phyloP scores from a whole-genome alignment of 1,140 invertebrate species.

The Diploscapter pachys region DNA sequence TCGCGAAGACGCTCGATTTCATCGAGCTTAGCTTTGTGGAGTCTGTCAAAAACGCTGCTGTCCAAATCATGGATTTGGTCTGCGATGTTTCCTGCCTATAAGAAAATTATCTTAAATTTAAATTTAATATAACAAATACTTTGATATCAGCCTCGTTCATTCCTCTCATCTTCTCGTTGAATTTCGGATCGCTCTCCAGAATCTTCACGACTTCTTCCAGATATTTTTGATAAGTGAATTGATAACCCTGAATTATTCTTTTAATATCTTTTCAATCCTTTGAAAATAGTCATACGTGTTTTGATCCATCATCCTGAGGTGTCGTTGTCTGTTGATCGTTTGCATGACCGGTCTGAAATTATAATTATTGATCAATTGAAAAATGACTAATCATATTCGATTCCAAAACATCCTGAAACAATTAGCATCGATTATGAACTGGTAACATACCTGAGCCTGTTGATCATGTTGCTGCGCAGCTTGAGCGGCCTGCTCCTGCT shows the following conservation, averaged over 20 bases:
- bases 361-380: no score
- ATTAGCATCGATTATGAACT: no score
- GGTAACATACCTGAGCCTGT: background rate
- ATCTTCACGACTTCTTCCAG: conserved; percentile 58
- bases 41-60: conserved; percentile 47
- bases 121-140: conserved; percentile 27
- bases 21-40: conserved; percentile 51
- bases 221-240: conserved; percentile 56
- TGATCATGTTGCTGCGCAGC: conserved; percentile 7
- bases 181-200: conserved; percentile 53
- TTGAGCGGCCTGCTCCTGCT: conserved; percentile 20
- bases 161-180: conserved; percentile 46
- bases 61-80: conserved; percentile 55
- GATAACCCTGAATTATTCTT: conserved; percentile 43
- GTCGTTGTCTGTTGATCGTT: background rate
- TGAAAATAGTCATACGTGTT: conserved; percentile 18
- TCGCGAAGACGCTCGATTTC: conserved; percentile 54
- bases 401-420: no score
- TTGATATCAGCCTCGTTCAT: conserved; percentile 58
- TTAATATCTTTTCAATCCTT: background rate
- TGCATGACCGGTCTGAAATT: no score
- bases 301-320: background rate
- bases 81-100: conserved; percentile 54
- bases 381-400: no score
- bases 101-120: conserved; percentile 12